phyloP scores from a whole-genome alignment of 2,797 vertebrate genomes.

The Liasis olivaceus region DNA sequence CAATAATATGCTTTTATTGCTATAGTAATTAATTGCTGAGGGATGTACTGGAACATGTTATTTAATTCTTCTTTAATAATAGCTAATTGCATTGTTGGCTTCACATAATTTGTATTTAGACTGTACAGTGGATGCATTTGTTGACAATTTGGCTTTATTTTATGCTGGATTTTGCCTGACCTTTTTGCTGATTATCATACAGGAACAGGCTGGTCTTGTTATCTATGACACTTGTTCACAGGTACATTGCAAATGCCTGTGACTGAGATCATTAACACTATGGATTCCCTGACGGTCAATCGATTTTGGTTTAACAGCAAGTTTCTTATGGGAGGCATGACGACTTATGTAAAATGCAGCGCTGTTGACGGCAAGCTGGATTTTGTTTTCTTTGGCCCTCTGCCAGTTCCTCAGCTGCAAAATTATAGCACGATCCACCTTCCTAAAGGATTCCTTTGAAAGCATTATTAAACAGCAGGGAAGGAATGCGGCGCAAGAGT shows the following conservation, averaged over 20 bases:
- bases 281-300: constrained; percentile 64
- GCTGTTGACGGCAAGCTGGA: constrained; percentile 62
- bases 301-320: constrained; percentile 64
- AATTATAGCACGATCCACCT: constrained; percentile 68
- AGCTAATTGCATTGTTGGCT: background rate
- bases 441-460: constrained; percentile 68
- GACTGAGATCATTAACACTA: constrained; percentile 40
- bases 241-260: background rate
- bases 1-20: constrained; percentile 34
- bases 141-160: background rate
- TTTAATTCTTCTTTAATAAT: constrained; percentile 52
- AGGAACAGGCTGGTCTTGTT: background rate
- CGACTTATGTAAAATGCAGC: constrained; percentile 70
- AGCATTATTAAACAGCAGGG: constrained; percentile 73
- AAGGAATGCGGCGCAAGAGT: constrained; percentile 70
- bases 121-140: background rate
- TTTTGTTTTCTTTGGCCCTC: constrained; percentile 69
- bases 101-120: background rate
- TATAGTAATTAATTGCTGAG: constrained; percentile 8
- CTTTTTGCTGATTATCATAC: background rate
- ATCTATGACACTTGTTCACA: background rate
- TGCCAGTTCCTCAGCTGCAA: constrained; percentile 69
- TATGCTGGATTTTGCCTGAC: background rate
- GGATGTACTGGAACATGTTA: background rate
- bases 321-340: constrained; percentile 57